Base-by-base conservation (phyloP, 2,888 invertebrate genomes). In the Pseudococcus longispinus region DNA sequence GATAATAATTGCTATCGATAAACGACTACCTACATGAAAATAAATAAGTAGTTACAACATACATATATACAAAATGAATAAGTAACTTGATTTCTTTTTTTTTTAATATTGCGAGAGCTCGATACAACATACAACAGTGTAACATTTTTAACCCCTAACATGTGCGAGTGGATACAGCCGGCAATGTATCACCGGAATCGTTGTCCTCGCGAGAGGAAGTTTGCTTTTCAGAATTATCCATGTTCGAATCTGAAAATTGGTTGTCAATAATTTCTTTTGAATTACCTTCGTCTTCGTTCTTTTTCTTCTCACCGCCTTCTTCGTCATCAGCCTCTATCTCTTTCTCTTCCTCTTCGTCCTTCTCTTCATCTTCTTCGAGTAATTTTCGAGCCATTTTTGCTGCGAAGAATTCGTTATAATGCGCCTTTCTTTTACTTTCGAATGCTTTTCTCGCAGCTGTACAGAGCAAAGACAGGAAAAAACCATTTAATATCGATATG, bases 401-500 rank as follows among this genome's bases (percentile, higher is more conserved):
- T 0, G 98, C 98, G 91, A 97, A 95, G 91, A 96, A 99, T 91
- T 99, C 99, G 91, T 98, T 98, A 91, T 99, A 99, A 90, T 99
- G 99, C 89, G 96, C 95, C 92, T 98, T 98, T 88, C 99, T 93
- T 90, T 98, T 98, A 89, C 94, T 94, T 91, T 98, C 97, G 90
- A 99, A 99, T 88, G 94, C 94, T 90, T 94, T 92, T 89, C 95
- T 93, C 89, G 94, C 94, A 89, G 92, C 95, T 94, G 29, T 18
- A 32, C 23, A 74, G 15, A 23, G 44, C 6, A 15, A 74, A 85
- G 4, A n/a, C 11, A 84, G 23, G 1, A 65, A 65, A 23, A 65
- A 23, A 65, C 1, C 60, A 23, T 1, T 11, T 20, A 23, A 80
- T 32, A 11, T 80, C 6, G n/a, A 13, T n/a, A n/a, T n/a, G n/a